These are phyloP conservation scores for Uromys caudimaculatus DNA, from an alignment of 2,797 vertebrate species.

Conservation along the genomic window DNA sequence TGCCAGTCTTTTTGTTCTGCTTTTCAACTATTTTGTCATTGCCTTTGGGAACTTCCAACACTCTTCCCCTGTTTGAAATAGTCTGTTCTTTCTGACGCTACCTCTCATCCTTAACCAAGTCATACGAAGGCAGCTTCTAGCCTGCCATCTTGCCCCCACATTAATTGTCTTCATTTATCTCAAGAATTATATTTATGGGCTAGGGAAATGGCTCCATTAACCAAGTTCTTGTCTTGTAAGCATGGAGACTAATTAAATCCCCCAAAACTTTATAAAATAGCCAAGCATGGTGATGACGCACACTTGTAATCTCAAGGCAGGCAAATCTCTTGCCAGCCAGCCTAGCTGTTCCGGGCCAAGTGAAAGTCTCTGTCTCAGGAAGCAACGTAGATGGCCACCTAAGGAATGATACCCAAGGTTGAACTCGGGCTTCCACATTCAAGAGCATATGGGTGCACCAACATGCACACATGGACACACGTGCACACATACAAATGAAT, in stretches of 20 bases:
- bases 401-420: neutral
- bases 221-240: neutral
- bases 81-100: neutral
- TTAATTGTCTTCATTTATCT: slow-evolving; percentile 26
- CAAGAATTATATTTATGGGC: neutral
- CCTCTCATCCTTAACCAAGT: neutral
- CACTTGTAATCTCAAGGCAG: too few relatives aligned
- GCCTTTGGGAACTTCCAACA: neutral
- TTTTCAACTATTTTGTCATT: neutral
- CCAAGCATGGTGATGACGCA: neutral
- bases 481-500: too few relatives aligned
- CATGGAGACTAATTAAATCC: neutral
- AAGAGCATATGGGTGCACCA: neutral
- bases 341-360: neutral
- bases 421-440: neutral
- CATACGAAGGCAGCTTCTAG: neutral
- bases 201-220: neutral
- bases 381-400: neutral
- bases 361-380: neutral
- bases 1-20: neutral
- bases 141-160: neutral
- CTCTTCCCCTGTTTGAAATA: neutral
- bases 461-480: neutral
- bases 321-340: neutral
- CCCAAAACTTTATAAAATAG: neutral